Conservation (phyloP, 2,797 vertebrate species). For the Macropus fuliginosus region DNA sequence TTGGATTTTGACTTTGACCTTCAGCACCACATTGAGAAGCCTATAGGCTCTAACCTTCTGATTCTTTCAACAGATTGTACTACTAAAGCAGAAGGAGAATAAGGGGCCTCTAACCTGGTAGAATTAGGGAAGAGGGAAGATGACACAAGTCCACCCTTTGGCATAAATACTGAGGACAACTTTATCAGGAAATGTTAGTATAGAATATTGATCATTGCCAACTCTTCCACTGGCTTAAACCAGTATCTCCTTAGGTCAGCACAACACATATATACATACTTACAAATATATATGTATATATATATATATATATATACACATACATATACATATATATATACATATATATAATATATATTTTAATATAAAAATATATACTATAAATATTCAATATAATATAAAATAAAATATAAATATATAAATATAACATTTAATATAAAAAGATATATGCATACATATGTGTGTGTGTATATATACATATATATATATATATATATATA, state of each 20-base stretch:
- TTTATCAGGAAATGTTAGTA: background rate
- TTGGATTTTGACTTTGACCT: background rate
- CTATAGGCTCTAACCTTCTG: background rate
- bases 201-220: background rate
- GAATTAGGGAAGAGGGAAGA: background rate
- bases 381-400: too few relatives aligned
- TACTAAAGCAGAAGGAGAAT: background rate
- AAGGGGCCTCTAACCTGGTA: background rate
- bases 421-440: too few relatives aligned
- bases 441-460: background rate
- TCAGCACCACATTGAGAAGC: background rate
- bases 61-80: background rate
- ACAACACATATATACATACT: background rate
- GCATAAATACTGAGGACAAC: background rate
- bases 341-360: background rate
- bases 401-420: too few relatives aligned
- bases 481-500: background rate
- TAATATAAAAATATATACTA: too few relatives aligned
- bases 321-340: too few relatives aligned
- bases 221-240: background rate
- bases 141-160: background rate
- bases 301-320: background rate
- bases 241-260: conserved; percentile 18
- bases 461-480: too few relatives aligned
- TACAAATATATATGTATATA: background rate